phyloP scores from a whole-genome alignment of 2,888 invertebrate species.

The Anticlea derivata region DNA sequence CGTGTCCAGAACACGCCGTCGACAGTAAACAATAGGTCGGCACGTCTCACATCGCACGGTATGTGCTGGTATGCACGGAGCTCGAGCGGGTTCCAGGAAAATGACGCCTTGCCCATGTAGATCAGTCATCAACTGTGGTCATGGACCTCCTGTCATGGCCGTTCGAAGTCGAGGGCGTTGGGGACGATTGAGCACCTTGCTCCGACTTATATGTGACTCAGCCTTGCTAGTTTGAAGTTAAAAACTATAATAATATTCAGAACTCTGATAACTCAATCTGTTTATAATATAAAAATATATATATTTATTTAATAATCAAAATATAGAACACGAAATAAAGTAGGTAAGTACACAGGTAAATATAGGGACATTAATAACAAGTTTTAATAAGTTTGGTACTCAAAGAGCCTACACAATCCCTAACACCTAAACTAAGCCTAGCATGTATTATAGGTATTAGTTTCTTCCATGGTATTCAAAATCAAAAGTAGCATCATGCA shows the following conservation, averaged over 20 bases:
- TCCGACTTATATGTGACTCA: conserved; percentile 41
- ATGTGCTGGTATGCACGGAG: conserved; percentile 32
- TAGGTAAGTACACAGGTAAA: too few species aligned
- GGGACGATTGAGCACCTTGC: conserved; percentile 41
- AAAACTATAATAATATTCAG: conserved; percentile 42
- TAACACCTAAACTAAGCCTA: too few species aligned
- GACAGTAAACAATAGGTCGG: conserved; percentile 22
- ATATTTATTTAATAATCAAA: too few species aligned
- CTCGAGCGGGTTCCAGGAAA: conserved; percentile 46
- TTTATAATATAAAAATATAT: too few species aligned
- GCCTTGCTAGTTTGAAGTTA: conserved; percentile 51
- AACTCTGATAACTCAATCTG: conserved; percentile 46
- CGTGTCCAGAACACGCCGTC: conserved; percentile 25
- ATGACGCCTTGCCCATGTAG: conserved; percentile 40
- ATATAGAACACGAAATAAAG: too few species aligned
- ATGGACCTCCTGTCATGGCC: conserved; percentile 44
- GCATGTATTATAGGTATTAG: too few species aligned
- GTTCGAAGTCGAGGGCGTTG: conserved; percentile 57
- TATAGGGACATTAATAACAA: too few species aligned
- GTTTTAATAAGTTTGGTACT: too few species aligned
- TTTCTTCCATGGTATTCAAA: too few species aligned
- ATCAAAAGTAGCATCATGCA: too few species aligned
- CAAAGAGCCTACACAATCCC: too few species aligned
- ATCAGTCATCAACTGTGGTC: conserved; percentile 45
- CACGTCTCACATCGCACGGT: conserved; percentile 17